phyloP scores from a whole-genome alignment of 2,113 vertebrate species.

The Triplophysa rosa region DNA sequence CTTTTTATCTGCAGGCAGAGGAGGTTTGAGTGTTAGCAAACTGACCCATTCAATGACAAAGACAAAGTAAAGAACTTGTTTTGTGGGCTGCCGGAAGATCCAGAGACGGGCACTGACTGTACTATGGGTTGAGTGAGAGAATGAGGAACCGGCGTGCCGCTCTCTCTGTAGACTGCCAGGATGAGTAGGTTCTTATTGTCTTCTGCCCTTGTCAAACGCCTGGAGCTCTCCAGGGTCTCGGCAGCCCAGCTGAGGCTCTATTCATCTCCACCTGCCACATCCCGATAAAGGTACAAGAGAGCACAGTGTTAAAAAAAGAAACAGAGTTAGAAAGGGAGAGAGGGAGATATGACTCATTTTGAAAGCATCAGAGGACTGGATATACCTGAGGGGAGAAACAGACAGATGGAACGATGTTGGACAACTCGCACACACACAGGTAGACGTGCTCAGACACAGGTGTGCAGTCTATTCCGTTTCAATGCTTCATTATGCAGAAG shows the following conservation, averaged over 20 bases:
- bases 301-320: conserved; percentile 47
- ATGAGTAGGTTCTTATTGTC: conserved; percentile 54
- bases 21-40: conserved; percentile 9
- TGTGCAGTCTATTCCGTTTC: conserved; percentile 16
- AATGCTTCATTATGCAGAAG: conserved; percentile 40
- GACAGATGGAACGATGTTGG: conserved; percentile 50
- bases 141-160: background rate
- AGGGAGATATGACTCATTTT: conserved; percentile 47
- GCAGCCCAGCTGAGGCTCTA: conserved; percentile 49
- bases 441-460: conserved; percentile 29
- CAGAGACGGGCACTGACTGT: background rate
- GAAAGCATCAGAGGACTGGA: conserved; percentile 44
- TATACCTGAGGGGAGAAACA: conserved; percentile 49
- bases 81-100: conserved; percentile 5
- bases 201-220: conserved; percentile 51
- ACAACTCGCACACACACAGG: conserved; percentile 29
- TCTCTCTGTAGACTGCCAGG: conserved; percentile 40
- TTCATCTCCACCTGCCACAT: conserved; percentile 57
- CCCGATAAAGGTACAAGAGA: conserved; percentile 50
- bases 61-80: conserved; percentile 25
- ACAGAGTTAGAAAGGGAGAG: conserved; percentile 33
- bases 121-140: conserved; percentile 17
- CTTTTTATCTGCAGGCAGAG: background rate
- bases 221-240: conserved; percentile 49
- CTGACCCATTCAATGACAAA: conserved; percentile 24